These are phyloP conservation scores for Brachionus rubens DNA, from an alignment of 1,140 invertebrate species.

Conservation along the genomic window DNA sequence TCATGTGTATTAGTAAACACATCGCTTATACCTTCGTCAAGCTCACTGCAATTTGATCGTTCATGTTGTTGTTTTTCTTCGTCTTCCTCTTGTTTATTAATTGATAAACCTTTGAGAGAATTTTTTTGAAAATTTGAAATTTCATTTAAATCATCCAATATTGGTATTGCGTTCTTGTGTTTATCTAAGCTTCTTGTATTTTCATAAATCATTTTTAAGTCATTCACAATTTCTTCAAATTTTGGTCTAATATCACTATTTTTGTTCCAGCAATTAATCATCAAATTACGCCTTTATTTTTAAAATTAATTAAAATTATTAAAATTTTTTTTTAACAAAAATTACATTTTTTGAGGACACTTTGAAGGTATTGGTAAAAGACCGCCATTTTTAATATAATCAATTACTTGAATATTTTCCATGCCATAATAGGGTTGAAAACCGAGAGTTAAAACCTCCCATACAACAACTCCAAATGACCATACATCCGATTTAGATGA, in stretches of 20 bases:
- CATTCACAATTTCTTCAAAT: background rate
- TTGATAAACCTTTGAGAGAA: too few relatives aligned
- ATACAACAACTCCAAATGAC: slow-evolving; percentile 84
- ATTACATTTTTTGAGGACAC: slow-evolving; percentile 13
- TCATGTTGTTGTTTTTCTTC: too few relatives aligned
- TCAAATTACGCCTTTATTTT: background rate
- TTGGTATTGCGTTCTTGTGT: background rate
- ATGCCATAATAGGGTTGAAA: slow-evolving; percentile 15
- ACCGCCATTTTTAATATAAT: slow-evolving; percentile 1
- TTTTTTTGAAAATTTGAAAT: too few relatives aligned
- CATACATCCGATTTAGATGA: slow-evolving; percentile 86
- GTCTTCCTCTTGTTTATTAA: too few relatives aligned
- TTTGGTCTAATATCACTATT: background rate
- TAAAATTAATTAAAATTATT: background rate
- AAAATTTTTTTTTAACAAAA: background rate
- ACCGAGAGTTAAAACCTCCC: slow-evolving; percentile 69
- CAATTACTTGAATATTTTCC: slow-evolving; percentile 37
- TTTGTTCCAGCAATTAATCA: slow-evolving; percentile 13
- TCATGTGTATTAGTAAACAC: background rate
- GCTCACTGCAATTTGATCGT: slow-evolving; percentile 18
- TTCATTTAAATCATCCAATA: slow-evolving; percentile 32
- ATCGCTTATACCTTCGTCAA: slow-evolving; percentile 29
- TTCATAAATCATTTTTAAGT: background rate
- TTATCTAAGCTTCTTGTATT: background rate
- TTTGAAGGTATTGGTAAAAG: background rate